Percentiles rank a stretch among this genome's conserved stretches.
phyloP scores from a whole-genome alignment of 2,888 invertebrate genomes.

The Drosophila atripex region DNA sequence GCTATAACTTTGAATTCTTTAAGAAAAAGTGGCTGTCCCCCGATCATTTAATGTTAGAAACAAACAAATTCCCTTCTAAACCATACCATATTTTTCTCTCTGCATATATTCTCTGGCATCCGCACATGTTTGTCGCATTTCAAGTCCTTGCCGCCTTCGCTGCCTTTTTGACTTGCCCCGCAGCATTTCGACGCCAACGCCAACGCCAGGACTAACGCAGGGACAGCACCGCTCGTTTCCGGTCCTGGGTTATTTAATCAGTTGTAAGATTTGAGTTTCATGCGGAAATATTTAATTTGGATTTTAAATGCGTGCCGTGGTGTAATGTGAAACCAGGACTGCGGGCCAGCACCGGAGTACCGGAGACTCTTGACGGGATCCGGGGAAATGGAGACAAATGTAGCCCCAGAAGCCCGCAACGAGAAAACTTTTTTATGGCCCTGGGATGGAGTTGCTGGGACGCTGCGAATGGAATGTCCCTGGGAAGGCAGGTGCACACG shows the following conservation, averaged over 20 bases:
- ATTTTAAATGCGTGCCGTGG: conserved; percentile 74
- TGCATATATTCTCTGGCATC: conserved; percentile 9
- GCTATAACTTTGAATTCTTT: too few relatives aligned
- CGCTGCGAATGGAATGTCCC: conserved; percentile 18
- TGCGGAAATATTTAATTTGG: conserved; percentile 77
- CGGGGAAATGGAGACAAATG: conserved; percentile 65
- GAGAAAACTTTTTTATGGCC: conserved; percentile 55
- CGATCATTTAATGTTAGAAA: too few relatives aligned
- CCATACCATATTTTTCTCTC: neutral
- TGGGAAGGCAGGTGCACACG: conserved; percentile 28
- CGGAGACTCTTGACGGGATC: conserved; percentile 45
- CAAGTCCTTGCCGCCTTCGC: conserved; percentile 47
- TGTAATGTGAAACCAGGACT: conserved; percentile 59
- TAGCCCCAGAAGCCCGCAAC: conserved; percentile 31
- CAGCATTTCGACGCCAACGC: conserved; percentile 38
- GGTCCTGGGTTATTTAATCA: conserved; percentile 71
- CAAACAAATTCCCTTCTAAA: neutral
- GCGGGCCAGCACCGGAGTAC: conserved; percentile 20
- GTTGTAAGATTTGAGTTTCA: conserved; percentile 77
- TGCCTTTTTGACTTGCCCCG: conserved; percentile 69
- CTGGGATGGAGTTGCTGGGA: conserved; percentile 30
- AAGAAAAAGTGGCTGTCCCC: too few relatives aligned
- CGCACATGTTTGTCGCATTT: conserved; percentile 63
- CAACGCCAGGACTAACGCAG: conserved; percentile 1
- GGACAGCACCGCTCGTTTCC: conserved; percentile 12